Conservation (phyloP, 1,140 invertebrate species). For the Armadillidium nasatum region DNA sequence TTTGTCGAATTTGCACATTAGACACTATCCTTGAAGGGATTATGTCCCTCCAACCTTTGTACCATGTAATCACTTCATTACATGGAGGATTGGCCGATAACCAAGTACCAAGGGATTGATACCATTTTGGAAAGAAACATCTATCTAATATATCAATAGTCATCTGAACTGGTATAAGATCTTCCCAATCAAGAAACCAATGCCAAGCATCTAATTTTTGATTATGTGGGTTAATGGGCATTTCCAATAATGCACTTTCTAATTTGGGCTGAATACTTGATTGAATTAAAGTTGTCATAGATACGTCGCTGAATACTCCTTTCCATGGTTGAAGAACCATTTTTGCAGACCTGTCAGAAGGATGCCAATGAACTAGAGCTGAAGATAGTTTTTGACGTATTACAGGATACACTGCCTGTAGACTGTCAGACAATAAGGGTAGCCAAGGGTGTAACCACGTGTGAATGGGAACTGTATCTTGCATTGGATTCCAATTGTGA, state of each 20-base stretch:
- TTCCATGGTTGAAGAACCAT: constrained; percentile 68
- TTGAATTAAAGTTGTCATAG: constrained; percentile 43
- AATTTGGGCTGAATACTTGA: constrained; percentile 89
- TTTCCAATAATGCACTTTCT: constrained; percentile 63
- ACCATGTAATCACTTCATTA: constrained; percentile 80
- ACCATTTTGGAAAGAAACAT: constrained; percentile 82
- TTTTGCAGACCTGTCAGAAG: constrained; percentile 62
- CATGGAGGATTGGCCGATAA: constrained; percentile 73
- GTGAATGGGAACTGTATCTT: constrained; percentile 89
- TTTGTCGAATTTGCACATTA: constrained; percentile 58
- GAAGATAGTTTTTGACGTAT: constrained; percentile 85
- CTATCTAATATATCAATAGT: constrained; percentile 72
- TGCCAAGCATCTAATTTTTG: constrained; percentile 62
- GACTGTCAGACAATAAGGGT: constrained; percentile 60
- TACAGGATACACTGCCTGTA: constrained; percentile 84
- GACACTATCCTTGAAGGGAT: constrained; percentile 63
- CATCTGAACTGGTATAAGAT: constrained; percentile 64
- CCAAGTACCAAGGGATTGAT: constrained; percentile 63
- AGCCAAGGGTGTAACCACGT: constrained; percentile 96
- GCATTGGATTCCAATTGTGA: constrained; percentile 88
- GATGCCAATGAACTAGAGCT: constrained; percentile 84
- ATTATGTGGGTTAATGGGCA: constrained; percentile 80
- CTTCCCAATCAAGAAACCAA: constrained; percentile 81
- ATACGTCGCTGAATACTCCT: constrained; percentile 64
- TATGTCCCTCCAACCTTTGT: constrained; percentile 78